Base-by-base conservation (phyloP, 2,797 vertebrate species). In the Muraenolepis orangiensis region DNA sequence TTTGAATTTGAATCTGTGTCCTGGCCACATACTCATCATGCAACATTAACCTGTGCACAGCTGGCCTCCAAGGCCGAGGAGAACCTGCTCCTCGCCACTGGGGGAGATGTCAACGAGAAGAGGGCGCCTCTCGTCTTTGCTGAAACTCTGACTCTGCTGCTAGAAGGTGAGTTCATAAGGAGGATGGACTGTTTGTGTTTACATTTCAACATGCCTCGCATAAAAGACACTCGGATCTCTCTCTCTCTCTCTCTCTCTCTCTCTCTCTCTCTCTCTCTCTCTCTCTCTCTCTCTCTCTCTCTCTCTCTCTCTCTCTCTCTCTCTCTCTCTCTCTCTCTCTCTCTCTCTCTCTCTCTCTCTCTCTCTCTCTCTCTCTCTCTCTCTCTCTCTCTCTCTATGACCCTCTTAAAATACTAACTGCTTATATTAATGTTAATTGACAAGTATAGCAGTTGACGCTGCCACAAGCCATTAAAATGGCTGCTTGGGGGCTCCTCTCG, bases 21-120 rank as follows among this genome's bases (percentile, higher is more conserved):
- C 26, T 10, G 26, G 13, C 23, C 70, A 12, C 29, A 30, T 29
- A 66, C 2, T 66, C 2, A 26, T 30, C 77, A 16, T 75, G 28
- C 71, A 8, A 11, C 71, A 26, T 42, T 31, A 61, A 29, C 40
- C 0, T 14, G 12, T 70, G 12, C 79, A 77, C 90, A 99, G 98
- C 93, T 99, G 69, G 96, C 96, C 40, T 95, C 85, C 84, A 99
- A 98, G 90, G 96, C 98, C 7, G 96, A 97, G 77, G 96, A 99
- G 88, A 99, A 99, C 88, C 91, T 99, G 66, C 83, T 95, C 16
- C 77, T 99, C 77, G 97, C 96, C 8, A 90, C 96, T 75, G 95
- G 94, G 69, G 95, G 95, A 2, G 96, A 99, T 73, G 89, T 96
- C 87, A 92, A 91, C 4, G 98, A 99, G 74, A 95, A 96, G 69